Percentiles rank a stretch among this genome's conserved stretches.
Conservation (phyloP, 2,888 invertebrate species). For the Sphaerophoria rueppellii region DNA sequence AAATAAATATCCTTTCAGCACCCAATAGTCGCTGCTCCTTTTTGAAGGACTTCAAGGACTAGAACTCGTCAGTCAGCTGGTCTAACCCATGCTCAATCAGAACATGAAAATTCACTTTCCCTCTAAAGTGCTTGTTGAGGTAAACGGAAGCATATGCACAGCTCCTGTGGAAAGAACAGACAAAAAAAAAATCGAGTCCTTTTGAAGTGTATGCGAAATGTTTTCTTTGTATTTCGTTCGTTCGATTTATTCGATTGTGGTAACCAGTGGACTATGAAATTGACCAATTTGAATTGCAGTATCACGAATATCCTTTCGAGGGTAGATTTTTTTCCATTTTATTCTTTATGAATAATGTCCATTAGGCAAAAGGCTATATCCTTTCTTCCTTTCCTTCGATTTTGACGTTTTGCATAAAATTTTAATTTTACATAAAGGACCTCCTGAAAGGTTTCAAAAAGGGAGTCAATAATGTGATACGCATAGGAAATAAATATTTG, state of each 20-base stretch:
- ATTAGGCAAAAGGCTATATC: conserved; percentile 36
- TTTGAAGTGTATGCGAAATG: conserved; percentile 70
- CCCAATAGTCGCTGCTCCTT: not conserved
- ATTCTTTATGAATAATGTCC: conserved; percentile 68
- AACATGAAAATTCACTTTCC: conserved; percentile 71
- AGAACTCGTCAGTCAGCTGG: conserved; percentile 25
- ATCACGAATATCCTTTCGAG: conserved; percentile 19
- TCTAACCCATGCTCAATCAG: conserved; percentile 8
- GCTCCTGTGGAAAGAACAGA: no score
- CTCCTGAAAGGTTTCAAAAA: conserved; percentile 72
- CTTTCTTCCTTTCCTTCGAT: conserved; percentile 25
- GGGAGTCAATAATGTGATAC: conserved; percentile 73
- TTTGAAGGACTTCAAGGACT: conserved; percentile 22
- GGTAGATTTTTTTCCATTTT: not conserved
- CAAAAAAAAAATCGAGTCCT: conserved; percentile 26
- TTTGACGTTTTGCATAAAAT: conserved; percentile 67
- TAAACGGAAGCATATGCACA: conserved; percentile 58
- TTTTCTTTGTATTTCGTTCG: conserved; percentile 69
- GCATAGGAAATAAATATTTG: conserved; percentile 67
- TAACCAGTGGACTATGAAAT: conserved; percentile 81
- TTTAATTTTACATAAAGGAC: conserved; percentile 46
- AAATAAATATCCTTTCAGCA: conserved; percentile 64
- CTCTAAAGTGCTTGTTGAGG: conserved; percentile 61
- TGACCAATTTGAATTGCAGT: conserved; percentile 76
- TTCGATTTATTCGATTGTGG: conserved; percentile 54